Base-by-base conservation (phyloP, 2,888 invertebrate species). In the Dicyrtoma fusca region DNA sequence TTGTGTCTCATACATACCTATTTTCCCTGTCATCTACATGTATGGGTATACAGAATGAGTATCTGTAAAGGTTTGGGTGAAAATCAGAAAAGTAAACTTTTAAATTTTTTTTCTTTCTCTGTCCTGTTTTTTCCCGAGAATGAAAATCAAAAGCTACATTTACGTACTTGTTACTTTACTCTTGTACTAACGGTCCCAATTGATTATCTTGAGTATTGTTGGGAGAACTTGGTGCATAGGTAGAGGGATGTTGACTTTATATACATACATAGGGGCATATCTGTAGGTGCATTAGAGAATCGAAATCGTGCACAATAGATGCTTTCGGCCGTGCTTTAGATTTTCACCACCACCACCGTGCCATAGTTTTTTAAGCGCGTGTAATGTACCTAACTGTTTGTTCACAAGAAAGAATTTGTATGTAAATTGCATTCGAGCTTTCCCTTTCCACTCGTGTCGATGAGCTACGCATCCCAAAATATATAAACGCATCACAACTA, bases 31-130 rank as follows among this genome's bases (percentile, higher is more conserved):
- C 13, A 49, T 49, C 3, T 49, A 49, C 17, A 49, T 49, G 11
- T 4, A 10, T 10, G 13, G 45, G 13, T 44, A 44, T 44, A 44
- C 45, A 8, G 8, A 44, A 8, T 10, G 13, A 13, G 45, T 8
- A 44, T 10, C 45, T 13, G 13, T n/a, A n/a, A 34, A 34, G 34
- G 34, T 8, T 34, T 63, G 47, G 21, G 47, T 61, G 59, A 71
- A 73, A 75, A 73, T 75, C 66, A 65, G 66, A 72, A 72, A 75
- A 75, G 72, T 70, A 75, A 75, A 75, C 75, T 75, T 73, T 65
- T 53, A 44, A 55, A 34, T 34, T 34, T 34, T 34, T 34, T 34
- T 8, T 34, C 34, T 34, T 8, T 34, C 34, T 34, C 34, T 34
- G 4, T 34, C 34, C 34, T 34, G 3, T 8, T 34, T 8, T 8